phyloP scores from a whole-genome alignment of 2,113 vertebrate species.

The Lamprologus ornatipinnis region DNA sequence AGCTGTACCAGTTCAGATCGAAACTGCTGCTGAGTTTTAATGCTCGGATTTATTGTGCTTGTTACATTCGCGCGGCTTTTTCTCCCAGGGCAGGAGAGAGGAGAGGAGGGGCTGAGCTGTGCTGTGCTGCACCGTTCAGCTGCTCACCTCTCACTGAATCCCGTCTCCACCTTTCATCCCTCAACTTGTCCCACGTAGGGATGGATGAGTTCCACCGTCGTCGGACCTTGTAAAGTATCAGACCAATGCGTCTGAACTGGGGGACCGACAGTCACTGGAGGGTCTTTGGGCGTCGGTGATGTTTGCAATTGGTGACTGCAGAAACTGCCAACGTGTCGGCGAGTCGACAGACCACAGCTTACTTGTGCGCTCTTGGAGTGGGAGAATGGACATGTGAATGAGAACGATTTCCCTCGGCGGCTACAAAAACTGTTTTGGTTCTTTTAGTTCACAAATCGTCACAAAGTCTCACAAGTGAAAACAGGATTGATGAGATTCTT shows the following conservation, averaged over 20 bases:
- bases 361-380: constrained; percentile 51
- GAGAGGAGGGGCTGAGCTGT: constrained; percentile 35
- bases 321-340: constrained; percentile 45
- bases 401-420: background rate
- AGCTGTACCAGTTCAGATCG: background rate
- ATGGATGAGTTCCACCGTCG: constrained; percentile 18
- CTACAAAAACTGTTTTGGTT: background rate
- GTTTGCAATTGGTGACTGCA: constrained; percentile 52
- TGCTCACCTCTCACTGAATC: constrained; percentile 48
- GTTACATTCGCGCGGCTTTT: background rate
- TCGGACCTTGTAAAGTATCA: constrained; percentile 6
- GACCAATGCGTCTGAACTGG: background rate
- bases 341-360: constrained; percentile 19
- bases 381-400: constrained; percentile 29
- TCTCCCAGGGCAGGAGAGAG: constrained; percentile 38
- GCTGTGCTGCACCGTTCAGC: constrained; percentile 36
- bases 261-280: constrained; percentile 1
- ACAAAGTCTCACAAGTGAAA: constrained; percentile 16
- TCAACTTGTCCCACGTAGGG: constrained; percentile 56
- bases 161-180: constrained; percentile 23
- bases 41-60: background rate
- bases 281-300: constrained; percentile 50
- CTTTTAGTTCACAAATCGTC: background rate
- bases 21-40: background rate
- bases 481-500: background rate